phyloP scores from a whole-genome alignment of 1,140 invertebrate genomes.

The Listronotus oregonensis region DNA sequence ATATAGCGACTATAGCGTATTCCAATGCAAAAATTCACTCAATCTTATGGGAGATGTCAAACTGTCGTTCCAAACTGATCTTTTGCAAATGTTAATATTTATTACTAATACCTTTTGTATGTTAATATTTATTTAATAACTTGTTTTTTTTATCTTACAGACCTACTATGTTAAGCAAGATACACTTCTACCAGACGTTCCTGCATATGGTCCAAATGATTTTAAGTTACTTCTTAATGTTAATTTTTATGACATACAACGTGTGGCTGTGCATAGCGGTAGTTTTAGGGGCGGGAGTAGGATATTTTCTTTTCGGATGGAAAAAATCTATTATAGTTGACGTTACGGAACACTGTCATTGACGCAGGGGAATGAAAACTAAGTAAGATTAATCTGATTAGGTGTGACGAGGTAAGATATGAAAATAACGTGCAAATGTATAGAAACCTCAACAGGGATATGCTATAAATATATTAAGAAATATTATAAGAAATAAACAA shows the following conservation, averaged over 20 bases:
- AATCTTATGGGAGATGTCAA: no score
- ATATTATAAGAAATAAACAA: no score
- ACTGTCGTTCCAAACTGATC: no score
- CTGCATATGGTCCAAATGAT: slow-evolving; percentile 90
- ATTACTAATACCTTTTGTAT: no score
- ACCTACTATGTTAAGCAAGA: slow-evolving; percentile 76
- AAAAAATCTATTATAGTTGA: slow-evolving; percentile 88
- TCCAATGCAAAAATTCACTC: no score
- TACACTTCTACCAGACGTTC: slow-evolving; percentile 84
- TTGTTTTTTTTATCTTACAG: slow-evolving; percentile 58
- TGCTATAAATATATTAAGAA: no score
- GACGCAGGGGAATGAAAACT: slow-evolving; percentile 25
- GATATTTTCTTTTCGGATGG: slow-evolving; percentile 95
- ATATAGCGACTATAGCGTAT: no score
- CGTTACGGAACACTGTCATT: slow-evolving; percentile 95
- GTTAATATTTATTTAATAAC: no score
- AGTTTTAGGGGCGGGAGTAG: slow-evolving; percentile 84
- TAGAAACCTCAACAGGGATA: neutral
- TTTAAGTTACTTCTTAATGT: slow-evolving; percentile 92
- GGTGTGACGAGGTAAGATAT: slow-evolving; percentile 13
- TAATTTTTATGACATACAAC: slow-evolving; percentile 99
- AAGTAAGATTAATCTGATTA: slow-evolving; percentile 22
- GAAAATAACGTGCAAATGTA: neutral
- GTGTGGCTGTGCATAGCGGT: slow-evolving; percentile 90
- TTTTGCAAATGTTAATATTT: no score